These are phyloP conservation scores for Kradibia gibbosae DNA, from an alignment of 1,140 invertebrate genomes.

Conservation along the genomic window DNA sequence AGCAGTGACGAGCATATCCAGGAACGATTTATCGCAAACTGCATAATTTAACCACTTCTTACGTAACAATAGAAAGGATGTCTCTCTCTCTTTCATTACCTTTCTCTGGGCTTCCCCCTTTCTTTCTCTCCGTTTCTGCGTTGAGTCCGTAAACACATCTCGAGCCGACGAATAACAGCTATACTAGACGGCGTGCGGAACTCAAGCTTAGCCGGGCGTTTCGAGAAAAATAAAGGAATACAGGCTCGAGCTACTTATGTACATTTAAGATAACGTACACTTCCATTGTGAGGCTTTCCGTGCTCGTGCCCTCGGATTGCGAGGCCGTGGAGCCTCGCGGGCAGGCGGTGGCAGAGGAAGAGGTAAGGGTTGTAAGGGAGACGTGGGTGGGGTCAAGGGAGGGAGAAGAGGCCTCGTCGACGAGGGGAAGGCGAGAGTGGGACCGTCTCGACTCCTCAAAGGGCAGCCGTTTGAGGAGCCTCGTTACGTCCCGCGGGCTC, in stretches of 20 bases:
- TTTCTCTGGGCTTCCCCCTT: background rate
- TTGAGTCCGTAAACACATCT: background rate
- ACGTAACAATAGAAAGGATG: constrained; percentile 2
- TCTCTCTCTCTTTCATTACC: constrained; percentile 10
- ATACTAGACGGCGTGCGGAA: background rate
- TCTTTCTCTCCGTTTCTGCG: background rate
- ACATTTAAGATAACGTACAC: constrained; percentile 38
- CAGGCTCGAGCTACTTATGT: constrained; percentile 12
- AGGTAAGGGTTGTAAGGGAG: too few relatives aligned
- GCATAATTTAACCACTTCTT: constrained; percentile 5
- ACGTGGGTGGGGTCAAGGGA: too few relatives aligned
- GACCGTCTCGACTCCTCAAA: constrained; percentile 12
- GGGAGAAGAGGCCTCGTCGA: too few relatives aligned
- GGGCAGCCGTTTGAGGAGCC: background rate
- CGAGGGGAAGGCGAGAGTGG: background rate
- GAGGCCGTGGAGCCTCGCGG: too few relatives aligned
- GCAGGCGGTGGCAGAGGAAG: too few relatives aligned
- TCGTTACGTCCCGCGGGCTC: background rate
- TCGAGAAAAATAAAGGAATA: constrained; percentile 10
- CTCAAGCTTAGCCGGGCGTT: constrained; percentile 11
- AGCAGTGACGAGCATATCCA: background rate
- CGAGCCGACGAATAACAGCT: background rate
- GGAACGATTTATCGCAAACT: background rate
- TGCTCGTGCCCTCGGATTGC: background rate
- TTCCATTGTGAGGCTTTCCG: constrained; percentile 23